Conservation (phyloP, 2,113 vertebrate genomes). For the Odobenus rosmarus region DNA sequence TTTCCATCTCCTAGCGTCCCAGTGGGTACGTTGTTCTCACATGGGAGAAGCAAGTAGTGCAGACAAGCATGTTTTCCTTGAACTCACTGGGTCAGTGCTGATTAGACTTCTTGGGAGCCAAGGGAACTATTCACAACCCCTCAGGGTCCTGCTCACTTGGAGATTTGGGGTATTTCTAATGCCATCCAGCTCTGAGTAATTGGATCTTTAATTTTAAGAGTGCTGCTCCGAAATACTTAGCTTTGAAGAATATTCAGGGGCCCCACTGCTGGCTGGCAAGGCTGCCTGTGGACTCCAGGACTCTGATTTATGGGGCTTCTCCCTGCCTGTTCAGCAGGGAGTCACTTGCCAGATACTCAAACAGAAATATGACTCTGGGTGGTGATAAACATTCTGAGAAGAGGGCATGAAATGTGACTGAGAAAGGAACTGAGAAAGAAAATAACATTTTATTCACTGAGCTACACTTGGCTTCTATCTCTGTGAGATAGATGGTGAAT, state of each 20-base stretch:
- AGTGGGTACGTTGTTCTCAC: background rate
- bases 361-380: slow-evolving; percentile 71
- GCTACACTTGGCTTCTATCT: background rate
- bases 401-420: slow-evolving; percentile 54
- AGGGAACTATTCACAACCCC: background rate
- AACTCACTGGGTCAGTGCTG: background rate
- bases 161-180: background rate
- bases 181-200: slow-evolving; percentile 1
- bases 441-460: slow-evolving; percentile 27
- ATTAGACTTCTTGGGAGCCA: background rate
- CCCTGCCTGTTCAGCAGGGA: slow-evolving; percentile 51
- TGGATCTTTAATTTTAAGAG: slow-evolving; percentile 63
- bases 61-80: background rate
- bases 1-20: background rate
- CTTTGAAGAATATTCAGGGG: slow-evolving; percentile 61
- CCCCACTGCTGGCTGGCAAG: slow-evolving; percentile 31
- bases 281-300: background rate
- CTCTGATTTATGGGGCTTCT: slow-evolving; percentile 70
- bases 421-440: slow-evolving; percentile 50
- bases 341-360: slow-evolving; percentile 67
- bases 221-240: slow-evolving; percentile 40
- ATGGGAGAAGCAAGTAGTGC: background rate
- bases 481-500: slow-evolving; percentile 48
- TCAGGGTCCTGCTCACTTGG: background rate
- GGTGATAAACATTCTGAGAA: slow-evolving; percentile 26